phyloP scores from a whole-genome alignment of 2,797 vertebrate genomes.

The Hoplostethus mediterraneus region DNA sequence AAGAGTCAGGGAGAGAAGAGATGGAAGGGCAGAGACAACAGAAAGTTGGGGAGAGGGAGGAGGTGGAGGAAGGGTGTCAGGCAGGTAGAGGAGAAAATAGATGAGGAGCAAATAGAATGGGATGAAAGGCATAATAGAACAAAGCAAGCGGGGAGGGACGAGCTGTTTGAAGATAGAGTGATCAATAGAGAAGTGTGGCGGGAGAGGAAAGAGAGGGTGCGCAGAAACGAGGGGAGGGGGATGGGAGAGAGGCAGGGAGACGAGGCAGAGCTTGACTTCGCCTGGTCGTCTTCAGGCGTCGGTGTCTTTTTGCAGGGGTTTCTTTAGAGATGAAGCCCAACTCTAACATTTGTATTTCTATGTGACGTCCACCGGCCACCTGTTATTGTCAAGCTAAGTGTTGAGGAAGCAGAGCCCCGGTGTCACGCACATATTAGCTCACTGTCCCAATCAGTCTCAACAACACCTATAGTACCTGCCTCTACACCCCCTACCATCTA shows the following conservation, averaged over 20 bases:
- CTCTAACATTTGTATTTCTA: background rate
- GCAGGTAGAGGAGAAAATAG: constrained; percentile 40
- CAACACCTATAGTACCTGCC: constrained; percentile 9
- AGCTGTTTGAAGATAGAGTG: constrained; percentile 50
- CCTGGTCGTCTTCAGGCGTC: background rate
- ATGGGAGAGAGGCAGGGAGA: background rate
- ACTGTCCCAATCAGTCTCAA: constrained; percentile 1
- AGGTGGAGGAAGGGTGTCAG: constrained; percentile 8
- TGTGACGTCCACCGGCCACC: too few species aligned
- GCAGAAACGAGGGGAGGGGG: background rate
- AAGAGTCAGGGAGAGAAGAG: constrained; percentile 37
- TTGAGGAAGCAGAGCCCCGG: too few species aligned
- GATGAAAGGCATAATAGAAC: constrained; percentile 55
- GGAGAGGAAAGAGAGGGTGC: background rate
- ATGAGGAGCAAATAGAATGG: constrained; percentile 43
- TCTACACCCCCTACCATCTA: constrained; percentile 26
- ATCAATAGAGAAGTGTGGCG: constrained; percentile 65
- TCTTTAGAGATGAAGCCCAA: background rate
- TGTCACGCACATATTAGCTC: background rate
- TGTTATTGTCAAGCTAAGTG: too few species aligned
- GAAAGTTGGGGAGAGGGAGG: background rate
- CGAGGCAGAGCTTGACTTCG: background rate
- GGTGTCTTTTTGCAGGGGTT: background rate
- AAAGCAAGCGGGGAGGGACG: constrained; percentile 60
- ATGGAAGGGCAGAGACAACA: constrained; percentile 38